Conservation (phyloP, 1,140 invertebrate species). For the Idris sp. region DNA sequence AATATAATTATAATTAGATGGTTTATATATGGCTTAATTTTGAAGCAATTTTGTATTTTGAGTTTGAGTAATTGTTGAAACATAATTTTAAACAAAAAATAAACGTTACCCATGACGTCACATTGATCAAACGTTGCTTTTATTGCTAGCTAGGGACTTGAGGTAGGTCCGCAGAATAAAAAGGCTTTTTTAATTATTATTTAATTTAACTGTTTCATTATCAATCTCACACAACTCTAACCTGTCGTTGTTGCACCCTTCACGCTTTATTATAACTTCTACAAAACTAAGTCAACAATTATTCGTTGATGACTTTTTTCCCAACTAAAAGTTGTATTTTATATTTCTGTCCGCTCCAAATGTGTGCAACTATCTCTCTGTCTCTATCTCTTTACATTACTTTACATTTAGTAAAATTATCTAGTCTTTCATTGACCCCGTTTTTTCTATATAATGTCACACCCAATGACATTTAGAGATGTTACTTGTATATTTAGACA, state of each 20-base stretch:
- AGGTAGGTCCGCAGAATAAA: conserved; percentile 71
- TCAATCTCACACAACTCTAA: conserved; percentile 60
- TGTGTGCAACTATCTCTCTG: conserved; percentile 54
- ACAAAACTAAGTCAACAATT: conserved; percentile 35
- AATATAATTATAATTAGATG: not conserved
- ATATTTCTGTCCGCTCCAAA: conserved; percentile 32
- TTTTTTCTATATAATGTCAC: conserved; percentile 59
- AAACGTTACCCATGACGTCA: conserved; percentile 46
- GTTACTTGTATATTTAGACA: conserved; percentile 75
- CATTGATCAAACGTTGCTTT: conserved; percentile 75
- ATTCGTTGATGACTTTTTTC: conserved; percentile 36
- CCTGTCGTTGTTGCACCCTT: conserved; percentile 67
- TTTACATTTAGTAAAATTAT: conserved; percentile 49
- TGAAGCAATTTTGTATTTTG: not conserved
- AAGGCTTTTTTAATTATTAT: conserved; percentile 49
- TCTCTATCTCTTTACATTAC: conserved; percentile 50
- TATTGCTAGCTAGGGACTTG: conserved; percentile 77
- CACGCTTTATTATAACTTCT: conserved; percentile 63
- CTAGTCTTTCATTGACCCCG: conserved; percentile 34
- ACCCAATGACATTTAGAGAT: conserved; percentile 56
- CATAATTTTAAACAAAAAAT: no score
- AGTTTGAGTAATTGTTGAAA: conserved; percentile 13
- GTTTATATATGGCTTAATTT: not conserved
- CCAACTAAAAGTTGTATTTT: conserved; percentile 17
- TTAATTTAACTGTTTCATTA: conserved; percentile 51